These are phyloP conservation scores for Sylvia borin DNA, from an alignment of 2,797 vertebrate genomes.

Conservation along the genomic window DNA sequence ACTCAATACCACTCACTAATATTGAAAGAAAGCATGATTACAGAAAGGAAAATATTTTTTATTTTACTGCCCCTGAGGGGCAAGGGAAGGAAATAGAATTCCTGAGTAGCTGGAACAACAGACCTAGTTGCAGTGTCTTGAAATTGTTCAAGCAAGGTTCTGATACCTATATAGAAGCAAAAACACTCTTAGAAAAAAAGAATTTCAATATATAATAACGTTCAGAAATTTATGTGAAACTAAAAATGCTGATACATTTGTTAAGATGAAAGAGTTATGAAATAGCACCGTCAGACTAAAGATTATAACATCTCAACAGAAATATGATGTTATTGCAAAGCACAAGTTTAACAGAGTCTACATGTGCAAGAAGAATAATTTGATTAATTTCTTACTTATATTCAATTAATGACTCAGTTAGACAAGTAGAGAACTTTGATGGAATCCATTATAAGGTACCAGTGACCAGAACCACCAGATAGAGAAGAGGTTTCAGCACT, in stretches of 20 bases:
- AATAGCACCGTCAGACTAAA: background rate
- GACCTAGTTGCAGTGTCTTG: background rate
- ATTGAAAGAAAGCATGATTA: background rate
- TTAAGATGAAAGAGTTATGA: background rate
- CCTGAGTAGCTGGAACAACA: background rate
- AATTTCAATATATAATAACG: background rate
- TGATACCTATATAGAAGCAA: background rate
- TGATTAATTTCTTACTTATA: background rate
- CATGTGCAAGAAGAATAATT: background rate
- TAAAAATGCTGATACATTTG: background rate
- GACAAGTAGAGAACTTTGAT: background rate
- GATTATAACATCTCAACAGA: background rate
- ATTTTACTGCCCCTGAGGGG: background rate
- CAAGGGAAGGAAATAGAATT: background rate
- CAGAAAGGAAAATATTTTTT: background rate
- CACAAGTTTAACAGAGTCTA: background rate
- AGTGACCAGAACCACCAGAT: background rate
- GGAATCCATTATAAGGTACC: background rate
- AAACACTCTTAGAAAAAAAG: background rate
- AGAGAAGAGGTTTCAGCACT: background rate
- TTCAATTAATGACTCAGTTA: background rate
- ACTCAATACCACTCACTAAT: background rate
- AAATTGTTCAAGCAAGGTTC: background rate
- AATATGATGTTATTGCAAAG: background rate
- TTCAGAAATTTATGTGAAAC: background rate